Evolutionary conservation across 53 echinoderm and acorn worm genomes (phyloP).

Genomic region (Echinarachnius parma): DNA sequence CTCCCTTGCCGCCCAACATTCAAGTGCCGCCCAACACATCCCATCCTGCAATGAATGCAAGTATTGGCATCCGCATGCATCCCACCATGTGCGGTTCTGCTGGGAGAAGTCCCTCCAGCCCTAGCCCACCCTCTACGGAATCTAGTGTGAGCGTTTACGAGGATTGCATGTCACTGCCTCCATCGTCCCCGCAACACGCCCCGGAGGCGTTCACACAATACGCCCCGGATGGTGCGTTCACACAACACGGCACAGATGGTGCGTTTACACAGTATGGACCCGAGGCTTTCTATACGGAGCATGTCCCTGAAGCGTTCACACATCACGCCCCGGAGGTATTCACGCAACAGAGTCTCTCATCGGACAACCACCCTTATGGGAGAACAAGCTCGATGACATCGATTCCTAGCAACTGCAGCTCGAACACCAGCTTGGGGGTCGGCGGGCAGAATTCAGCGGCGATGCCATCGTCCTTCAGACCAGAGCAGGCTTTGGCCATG

Average conservation of each 20-base stretch:
- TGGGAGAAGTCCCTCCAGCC: constrained; percentile 19
- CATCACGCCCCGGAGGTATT: background rate
- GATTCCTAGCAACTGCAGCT: constrained; percentile 8
- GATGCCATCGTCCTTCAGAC: constrained; percentile 10
- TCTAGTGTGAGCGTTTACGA: constrained; percentile 29
- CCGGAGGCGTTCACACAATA: background rate
- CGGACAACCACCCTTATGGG: background rate
- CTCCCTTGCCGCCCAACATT: constrained; percentile 1
- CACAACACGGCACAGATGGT: too few species aligned
- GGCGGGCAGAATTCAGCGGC: background rate
- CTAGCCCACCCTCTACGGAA: constrained; percentile 6
- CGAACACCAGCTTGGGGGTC: background rate
- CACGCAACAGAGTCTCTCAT: background rate
- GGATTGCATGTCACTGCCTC: constrained; percentile 23
- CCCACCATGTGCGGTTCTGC: too few species aligned
- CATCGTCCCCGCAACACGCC: constrained; percentile 8
- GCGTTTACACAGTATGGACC: too few species aligned
- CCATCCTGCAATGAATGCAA: too few species aligned
- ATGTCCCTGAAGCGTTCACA: too few species aligned
- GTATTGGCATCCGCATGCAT: background rate
- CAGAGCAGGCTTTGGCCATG: constrained; percentile 45
- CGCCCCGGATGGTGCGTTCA: too few species aligned
- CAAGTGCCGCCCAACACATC: background rate
- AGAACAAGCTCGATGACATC: constrained; percentile 5
- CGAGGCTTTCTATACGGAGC: too few species aligned